phyloP scores from a whole-genome alignment of 2,888 invertebrate species.

The Protonemura montana region DNA sequence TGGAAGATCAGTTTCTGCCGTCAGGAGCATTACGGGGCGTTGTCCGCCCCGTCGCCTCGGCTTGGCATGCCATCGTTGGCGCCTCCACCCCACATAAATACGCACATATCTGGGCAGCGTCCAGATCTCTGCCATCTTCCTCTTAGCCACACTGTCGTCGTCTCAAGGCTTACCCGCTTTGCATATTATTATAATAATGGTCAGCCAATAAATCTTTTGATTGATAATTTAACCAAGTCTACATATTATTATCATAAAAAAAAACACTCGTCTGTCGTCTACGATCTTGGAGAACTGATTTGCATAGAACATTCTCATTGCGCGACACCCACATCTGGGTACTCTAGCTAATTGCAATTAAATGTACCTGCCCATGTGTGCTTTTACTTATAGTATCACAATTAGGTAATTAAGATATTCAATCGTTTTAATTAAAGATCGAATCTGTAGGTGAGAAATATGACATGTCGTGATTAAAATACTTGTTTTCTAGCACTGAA shows the following conservation, averaged over 20 bases:
- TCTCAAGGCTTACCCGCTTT: background rate
- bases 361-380: background rate
- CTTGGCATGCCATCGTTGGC: background rate
- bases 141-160: background rate
- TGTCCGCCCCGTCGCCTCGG: background rate
- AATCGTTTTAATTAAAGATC: conserved; percentile 22
- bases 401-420: conserved; percentile 36
- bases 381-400: background rate
- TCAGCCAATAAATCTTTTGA: conserved; percentile 17
- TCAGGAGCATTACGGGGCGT: background rate
- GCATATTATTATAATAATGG: conserved; percentile 16
- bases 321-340: conserved; percentile 9
- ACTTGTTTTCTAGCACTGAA: background rate
- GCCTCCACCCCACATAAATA: conserved; percentile 32
- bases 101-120: background rate
- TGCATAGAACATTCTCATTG: conserved; percentile 14
- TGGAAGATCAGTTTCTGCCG: conserved; percentile 13
- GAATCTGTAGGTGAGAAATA: background rate
- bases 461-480: conserved; percentile 13
- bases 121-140: conserved; percentile 21
- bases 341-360: conserved; percentile 23
- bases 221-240: conserved; percentile 18
- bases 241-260: background rate
- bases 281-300: background rate
- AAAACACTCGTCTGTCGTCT: background rate